Percentiles rank a stretch among this genome's conserved stretches.
Conservation (phyloP, 2,797 vertebrate genomes). For the Oreochromis grahami region DNA sequence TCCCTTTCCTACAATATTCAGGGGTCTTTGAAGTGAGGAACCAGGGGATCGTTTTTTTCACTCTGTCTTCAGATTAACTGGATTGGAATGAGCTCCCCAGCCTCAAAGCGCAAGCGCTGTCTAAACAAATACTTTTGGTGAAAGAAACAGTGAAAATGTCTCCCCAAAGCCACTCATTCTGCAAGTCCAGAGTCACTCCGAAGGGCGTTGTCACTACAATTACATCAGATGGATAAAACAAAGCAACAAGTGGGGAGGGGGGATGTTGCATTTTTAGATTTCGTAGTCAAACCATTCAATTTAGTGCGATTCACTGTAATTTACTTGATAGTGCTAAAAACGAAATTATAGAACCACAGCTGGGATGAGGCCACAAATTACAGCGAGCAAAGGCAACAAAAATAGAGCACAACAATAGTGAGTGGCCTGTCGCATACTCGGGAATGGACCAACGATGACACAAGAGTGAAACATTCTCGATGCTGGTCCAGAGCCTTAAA, state of each 20-base stretch:
- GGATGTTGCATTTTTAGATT: conserved; percentile 60
- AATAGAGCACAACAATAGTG: conserved; percentile 70
- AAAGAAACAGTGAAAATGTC: conserved; percentile 40
- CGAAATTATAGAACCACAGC: conserved; percentile 63
- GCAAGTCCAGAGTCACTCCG: conserved; percentile 26
- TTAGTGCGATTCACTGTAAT: conserved; percentile 75
- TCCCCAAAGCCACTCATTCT: conserved; percentile 30
- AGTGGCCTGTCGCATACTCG: conserved; percentile 50
- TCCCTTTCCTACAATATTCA: conserved; percentile 13
- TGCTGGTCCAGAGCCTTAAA: conserved; percentile 32
- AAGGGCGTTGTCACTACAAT: conserved; percentile 44
- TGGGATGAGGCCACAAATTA: conserved; percentile 72
- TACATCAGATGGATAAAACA: conserved; percentile 52
- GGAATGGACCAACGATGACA: conserved; percentile 23
- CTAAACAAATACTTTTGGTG: conserved; percentile 44
- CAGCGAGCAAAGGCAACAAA: conserved; percentile 63
- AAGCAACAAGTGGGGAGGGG: conserved; percentile 38
- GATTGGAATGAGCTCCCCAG: conserved; percentile 45
- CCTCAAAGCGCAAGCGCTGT: conserved; percentile 37
- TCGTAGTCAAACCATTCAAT: conserved; percentile 62
- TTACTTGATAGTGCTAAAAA: conserved; percentile 70
- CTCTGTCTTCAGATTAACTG: conserved; percentile 48
- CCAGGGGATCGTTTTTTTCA: conserved; percentile 45
- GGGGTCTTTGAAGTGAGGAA: conserved; percentile 66
- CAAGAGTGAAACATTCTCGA: conserved; percentile 44